A percentile compares a stretch with the other conserved stretches of the same genome.
Conservation (phyloP, 2,888 invertebrate species). For the Criorhina ranunculi region DNA sequence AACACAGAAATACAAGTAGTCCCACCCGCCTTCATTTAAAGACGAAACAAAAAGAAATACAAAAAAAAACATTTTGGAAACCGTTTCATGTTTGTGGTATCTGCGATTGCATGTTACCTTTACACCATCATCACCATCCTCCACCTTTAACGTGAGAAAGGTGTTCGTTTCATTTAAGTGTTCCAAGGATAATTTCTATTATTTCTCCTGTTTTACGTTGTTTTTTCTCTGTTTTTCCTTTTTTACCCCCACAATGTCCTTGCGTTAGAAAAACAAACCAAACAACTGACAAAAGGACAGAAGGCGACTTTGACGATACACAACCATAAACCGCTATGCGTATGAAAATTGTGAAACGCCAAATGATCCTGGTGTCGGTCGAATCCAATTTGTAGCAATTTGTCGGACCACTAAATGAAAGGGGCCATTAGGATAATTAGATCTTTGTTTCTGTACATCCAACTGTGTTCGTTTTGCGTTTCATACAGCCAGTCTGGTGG, state of each 20-base stretch:
- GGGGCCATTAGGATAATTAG: constrained; percentile 77
- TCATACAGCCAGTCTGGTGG: constrained; percentile 12
- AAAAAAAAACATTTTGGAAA: constrained; percentile 50
- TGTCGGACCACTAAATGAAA: constrained; percentile 77
- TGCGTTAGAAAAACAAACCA: constrained; percentile 54
- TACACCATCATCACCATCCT: constrained; percentile 52
- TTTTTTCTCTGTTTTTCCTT: constrained; percentile 23
- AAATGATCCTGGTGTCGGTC: constrained; percentile 76
- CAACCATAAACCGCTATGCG: constrained; percentile 74
- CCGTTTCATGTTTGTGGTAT: constrained; percentile 73
- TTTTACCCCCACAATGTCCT: constrained; percentile 52
- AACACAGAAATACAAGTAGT: not conserved
- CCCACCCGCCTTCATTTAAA: not conserved
- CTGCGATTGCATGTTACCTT: constrained; percentile 62
- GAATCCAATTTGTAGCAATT: constrained; percentile 77
- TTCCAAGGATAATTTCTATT: constrained; percentile 74
- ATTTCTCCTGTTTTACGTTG: constrained; percentile 27
- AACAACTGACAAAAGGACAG: constrained; percentile 61
- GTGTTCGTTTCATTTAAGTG: constrained; percentile 76
- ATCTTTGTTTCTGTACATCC: constrained; percentile 72
- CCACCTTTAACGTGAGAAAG: constrained; percentile 55
- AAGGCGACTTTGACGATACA: constrained; percentile 51
- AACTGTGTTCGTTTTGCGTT: constrained; percentile 58
- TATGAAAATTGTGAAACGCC: constrained; percentile 75
- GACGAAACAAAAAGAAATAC: no score